A percentile compares a stretch with the other conserved stretches of the same genome.
phyloP scores from a whole-genome alignment of 37 sponge, comb jelly and placozoan genomes.

The Ephydatia muelleri region DNA sequence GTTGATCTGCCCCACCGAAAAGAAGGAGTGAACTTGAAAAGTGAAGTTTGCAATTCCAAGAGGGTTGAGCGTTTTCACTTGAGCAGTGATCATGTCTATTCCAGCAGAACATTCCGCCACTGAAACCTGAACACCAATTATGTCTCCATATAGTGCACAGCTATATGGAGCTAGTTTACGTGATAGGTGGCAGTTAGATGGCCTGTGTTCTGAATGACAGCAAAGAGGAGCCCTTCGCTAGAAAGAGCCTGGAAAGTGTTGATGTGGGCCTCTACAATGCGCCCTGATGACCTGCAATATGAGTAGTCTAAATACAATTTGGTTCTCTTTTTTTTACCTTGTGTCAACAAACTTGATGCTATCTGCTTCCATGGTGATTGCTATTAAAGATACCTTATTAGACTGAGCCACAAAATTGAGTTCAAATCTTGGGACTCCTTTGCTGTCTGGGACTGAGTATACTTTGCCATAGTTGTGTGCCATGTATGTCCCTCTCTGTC shows the following conservation, averaged over 20 bases:
- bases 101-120: slow-evolving; percentile 86
- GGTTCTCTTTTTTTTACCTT: slow-evolving; percentile 4
- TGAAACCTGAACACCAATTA: slow-evolving; percentile 36
- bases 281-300: slow-evolving; percentile 56
- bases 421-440: slow-evolving; percentile 24
- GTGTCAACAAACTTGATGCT: slow-evolving; percentile 43
- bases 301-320: background rate
- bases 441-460: slow-evolving; percentile 34
- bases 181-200: slow-evolving; percentile 61
- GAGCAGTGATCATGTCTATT: slow-evolving; percentile 58
- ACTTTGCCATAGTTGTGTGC: slow-evolving; percentile 64
- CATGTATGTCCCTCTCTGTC: slow-evolving; percentile 49
- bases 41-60: slow-evolving; percentile 37
- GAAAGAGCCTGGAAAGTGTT: slow-evolving; percentile 80
- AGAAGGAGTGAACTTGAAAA: slow-evolving; percentile 71
- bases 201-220: slow-evolving; percentile 74
- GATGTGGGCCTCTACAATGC: slow-evolving; percentile 75
- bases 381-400: slow-evolving; percentile 41
- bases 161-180: slow-evolving; percentile 7
- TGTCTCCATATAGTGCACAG: background rate
- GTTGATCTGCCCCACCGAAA: slow-evolving; percentile 69
- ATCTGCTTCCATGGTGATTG: slow-evolving; percentile 72
- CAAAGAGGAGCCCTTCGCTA: slow-evolving; percentile 46
- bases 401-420: slow-evolving; percentile 59
- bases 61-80: slow-evolving; percentile 56